Base-by-base conservation (phyloP, 2,113 vertebrate genomes). In the Triplophysa rosa region DNA sequence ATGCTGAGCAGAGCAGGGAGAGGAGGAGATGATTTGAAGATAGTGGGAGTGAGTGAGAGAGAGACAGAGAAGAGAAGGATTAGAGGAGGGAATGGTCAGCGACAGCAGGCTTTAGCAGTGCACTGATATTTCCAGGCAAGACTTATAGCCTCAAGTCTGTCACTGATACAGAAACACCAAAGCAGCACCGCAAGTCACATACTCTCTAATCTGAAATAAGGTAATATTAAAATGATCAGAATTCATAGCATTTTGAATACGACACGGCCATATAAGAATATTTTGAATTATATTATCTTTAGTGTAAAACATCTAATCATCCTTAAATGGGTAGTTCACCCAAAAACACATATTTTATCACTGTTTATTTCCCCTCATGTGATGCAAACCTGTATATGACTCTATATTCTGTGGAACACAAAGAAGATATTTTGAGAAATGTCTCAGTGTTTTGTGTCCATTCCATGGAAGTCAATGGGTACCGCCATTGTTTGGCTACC, bases 21-120 rank as follows among this genome's bases (percentile, higher is more conserved):
- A 63, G 42, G 77, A 67, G 2, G 33, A 72, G 29, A 75, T 83
- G 82, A 76, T 65, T 65, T 79, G 63, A 14, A 0, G 21, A 74
- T 52, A 70, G 23, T 42, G 47, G 24, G n/a, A 67, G 62, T 13
- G 49, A 24, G n/a, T 19, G 58, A 49, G 19, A 37, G 54, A 61
- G 40, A 23, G 56, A 49, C 47, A 40, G n/a, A 59, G 62, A 1
- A 14, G 52, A 70, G 72, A 80, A 56, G 78, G 73, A 85, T 82
- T 77, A 82, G 73, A 64, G 49, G 19, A 73, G 62, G 59, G 77
- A 77, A 82, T 82, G 83, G 76, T 82, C 83, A 82, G 80, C 26
- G 80, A 64, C 77, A 79, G 59, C 73, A 81, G 82, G 83, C 76
- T 84, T 79, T 80, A 71, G 56, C 77, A 82, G 72, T 26, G 49